Conservation (phyloP, 2,888 invertebrate genomes). For the Tridacna crocea region DNA sequence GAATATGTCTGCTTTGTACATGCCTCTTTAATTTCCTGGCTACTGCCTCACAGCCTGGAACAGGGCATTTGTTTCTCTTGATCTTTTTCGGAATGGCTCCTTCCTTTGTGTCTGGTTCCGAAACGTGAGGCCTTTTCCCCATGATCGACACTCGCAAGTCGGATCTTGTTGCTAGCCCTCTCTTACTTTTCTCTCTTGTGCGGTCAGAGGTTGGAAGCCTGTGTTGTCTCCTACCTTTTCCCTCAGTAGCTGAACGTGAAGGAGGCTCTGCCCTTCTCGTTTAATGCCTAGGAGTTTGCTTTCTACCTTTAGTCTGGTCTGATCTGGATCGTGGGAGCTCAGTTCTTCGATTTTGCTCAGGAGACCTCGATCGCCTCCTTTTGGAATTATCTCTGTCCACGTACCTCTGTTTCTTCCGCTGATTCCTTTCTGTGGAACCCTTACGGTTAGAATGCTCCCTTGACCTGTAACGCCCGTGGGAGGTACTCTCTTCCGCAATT, state of each 20-base stretch:
- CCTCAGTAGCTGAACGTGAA: no score
- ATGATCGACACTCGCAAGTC: not conserved
- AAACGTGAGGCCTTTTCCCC: not conserved
- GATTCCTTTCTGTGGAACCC: not conserved
- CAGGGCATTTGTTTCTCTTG: conserved; percentile 5
- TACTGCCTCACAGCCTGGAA: not conserved
- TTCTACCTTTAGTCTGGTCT: not conserved
- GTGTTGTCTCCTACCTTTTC: no score
- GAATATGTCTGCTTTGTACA: not conserved
- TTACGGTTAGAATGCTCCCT: not conserved
- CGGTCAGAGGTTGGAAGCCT: no score
- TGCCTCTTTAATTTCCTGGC: conserved; percentile 4
- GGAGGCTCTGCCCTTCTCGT: not conserved
- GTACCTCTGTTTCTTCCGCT: not conserved
- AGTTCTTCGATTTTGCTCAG: not conserved
- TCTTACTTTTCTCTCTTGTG: no score
- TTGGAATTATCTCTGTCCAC: not conserved
- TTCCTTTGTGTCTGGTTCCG: not conserved
- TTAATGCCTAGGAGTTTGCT: not conserved
- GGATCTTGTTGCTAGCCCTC: not conserved
- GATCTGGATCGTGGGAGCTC: no score
- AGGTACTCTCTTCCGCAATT: not conserved
- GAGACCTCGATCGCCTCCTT: not conserved
- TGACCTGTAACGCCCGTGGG: not conserved
- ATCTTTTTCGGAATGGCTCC: not conserved